Base-by-base conservation (phyloP, 1,140 invertebrate genomes). In the Drosophila ananassae region DNA sequence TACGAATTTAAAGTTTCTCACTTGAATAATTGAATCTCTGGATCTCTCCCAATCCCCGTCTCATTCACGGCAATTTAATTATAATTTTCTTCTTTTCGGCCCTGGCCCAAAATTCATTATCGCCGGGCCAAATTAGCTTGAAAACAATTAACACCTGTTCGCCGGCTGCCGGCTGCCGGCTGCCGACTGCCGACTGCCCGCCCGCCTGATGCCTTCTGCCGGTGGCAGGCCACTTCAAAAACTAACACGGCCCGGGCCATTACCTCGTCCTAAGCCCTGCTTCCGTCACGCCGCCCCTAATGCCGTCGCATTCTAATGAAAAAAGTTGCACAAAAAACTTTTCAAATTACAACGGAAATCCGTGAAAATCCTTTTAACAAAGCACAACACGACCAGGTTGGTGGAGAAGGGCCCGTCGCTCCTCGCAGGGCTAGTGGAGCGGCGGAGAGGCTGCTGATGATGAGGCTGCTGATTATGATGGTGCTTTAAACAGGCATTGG, bases 281-380 rank as follows among this genome's bases (percentile, higher is more conserved):
- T 17, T 21, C 41, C 41, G n/a, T n/a, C 13, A 44, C 17, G 44
- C 9, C 30, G 21, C 39, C 44, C 37, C 51, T 17, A 17, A 17
- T 17, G 17, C 17, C 54, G 58, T 32, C 37, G 66, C 59, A 74
- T 87, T 81, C 78, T 87, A 89, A 89, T 89, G 83, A 89, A 89
- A 89, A 89, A 89, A 89, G 83, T 87, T 87, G 83, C 58, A 89
- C 57, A 80, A 79, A 87, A 87, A 89, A 89, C 72, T 89, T 89
- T 89, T 89, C 83, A 89, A 89, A 89, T 89, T 89, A 89, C 83
- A 89, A 89, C 79, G 75, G 83, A 89, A 89, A 89, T 89, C 83
- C 83, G 79, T 89, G 83, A 89, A 89, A 89, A 89, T 89, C 83
- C 83, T 89, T 89, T 89, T 89, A 89, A 85, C 82, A 89, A 89